phyloP scores from a whole-genome alignment of 2,113 vertebrate genomes.

The Zonotrichia leucophrys region DNA sequence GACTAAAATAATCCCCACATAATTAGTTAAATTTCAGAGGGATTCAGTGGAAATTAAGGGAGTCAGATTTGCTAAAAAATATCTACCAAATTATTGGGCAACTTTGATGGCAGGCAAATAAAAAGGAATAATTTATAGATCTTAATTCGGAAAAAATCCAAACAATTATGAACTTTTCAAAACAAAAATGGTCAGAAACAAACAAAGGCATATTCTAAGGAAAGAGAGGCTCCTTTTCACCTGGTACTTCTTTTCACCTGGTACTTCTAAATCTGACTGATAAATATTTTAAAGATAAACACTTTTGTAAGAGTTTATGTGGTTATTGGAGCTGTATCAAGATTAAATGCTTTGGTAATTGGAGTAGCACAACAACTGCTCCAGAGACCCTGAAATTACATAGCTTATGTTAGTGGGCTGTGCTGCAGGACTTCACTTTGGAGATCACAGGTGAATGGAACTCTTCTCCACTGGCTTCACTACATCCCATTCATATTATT shows the following conservation, averaged over 20 bases:
- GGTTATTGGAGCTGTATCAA: not conserved
- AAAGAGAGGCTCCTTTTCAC: not conserved
- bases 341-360: not conserved
- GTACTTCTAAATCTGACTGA: not conserved
- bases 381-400: not conserved
- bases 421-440: not conserved
- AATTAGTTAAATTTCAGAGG: not conserved
- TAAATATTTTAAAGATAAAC: not conserved
- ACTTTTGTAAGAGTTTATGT: not conserved
- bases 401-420: fast-evolving
- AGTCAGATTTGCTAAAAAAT: not conserved
- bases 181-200: not conserved
- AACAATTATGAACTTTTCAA: not conserved
- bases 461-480: not conserved
- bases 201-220: not conserved
- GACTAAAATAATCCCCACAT: not conserved
- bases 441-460: not conserved
- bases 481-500: not conserved
- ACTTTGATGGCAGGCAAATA: not conserved
- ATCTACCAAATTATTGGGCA: not conserved
- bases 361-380: not conserved
- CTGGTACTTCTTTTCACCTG: not conserved
- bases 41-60: not conserved
- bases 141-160: not conserved
- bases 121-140: not conserved